Base-by-base conservation (phyloP, 2,113 vertebrate genomes). In the Clarias macrocephalus region DNA sequence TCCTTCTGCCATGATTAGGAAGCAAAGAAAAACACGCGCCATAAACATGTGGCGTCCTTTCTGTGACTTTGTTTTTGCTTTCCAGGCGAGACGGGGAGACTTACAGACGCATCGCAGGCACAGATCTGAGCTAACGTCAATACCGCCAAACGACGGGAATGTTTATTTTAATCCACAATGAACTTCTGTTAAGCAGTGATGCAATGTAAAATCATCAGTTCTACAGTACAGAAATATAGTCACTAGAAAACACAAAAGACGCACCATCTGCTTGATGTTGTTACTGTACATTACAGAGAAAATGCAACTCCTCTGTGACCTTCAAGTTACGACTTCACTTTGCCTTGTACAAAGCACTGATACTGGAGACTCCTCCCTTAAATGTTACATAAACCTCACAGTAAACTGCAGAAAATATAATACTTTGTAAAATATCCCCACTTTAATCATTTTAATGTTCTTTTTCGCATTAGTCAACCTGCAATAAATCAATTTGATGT, bases 1-100 rank as follows among this genome's bases (percentile, higher is more conserved):
- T 82, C 83, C 59, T 84, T 63, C 83, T 81, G 62, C 81, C 82
- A 81, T 89, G 89, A 91, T 92, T 88, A 86, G 82, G 84, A 88
- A 88, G 83, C 83, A 73, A 82, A 91, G 75, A 80, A 90, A 89
- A 91, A 86, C 76, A 80, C 56, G 56, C 42, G 28, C 77, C 76
- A 84, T 88, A 90, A 90, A 88, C 85, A 86, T 68, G 84, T 84
- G 62, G 33, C 65, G 37, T 76, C 85, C 42, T 83, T 80, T 85
- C 80, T 81, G 82, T 37, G 70, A 59, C 37, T 37, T 42, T 62
- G 48, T 68, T 82, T 84, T 33, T 79, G 77, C 68, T 90, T 72
- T 73, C 68, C 83, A 56, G 84, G 57, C 68, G 28, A 54, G 48
- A 59, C 66, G 57, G 80, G 54, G 59, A 90, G 86, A 86, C 89